Base-by-base conservation (phyloP, 2,113 vertebrate genomes). In the Spilogale gracilis region DNA sequence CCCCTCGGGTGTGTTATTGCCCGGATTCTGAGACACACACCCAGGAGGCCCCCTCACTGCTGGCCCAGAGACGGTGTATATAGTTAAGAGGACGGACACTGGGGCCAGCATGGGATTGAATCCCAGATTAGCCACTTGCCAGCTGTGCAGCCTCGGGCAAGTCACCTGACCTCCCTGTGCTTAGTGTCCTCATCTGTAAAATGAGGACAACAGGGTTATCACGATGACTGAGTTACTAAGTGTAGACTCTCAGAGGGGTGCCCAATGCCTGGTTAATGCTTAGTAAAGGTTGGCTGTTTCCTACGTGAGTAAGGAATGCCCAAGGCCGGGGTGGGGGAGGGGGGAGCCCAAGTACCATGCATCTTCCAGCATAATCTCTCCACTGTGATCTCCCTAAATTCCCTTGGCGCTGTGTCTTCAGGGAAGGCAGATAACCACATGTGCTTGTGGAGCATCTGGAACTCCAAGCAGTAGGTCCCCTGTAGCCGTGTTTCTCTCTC, bases 251-350 rank as follows among this genome's bases (percentile, higher is more conserved):
- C 50, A 32, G 79, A 11, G 74, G 80, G 32, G n/a, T 5, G 9
- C 18, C 38, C 7, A 13, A 27, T 25, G 3, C 38, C n/a, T 4
- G 6, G 65, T 67, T 21, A 38, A 16, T 73, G 58, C 32, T 65
- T 20, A 6, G 1, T 12, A 3, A 21, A 27, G 13, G 16, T 43
- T 20, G 11, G 52, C 76, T 52, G 2, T 17, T 67, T 67, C 17
- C 45, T 23, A 5, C 0, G 0, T 18, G 63, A 60, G 43, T 12
- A 4, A 3, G 27, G 54, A 63, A 2, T 43, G 38, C 60, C 67
- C 3, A 2, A 27, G 52, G 13, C 1, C 38, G 38, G 38, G 38
- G 38, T 38, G 38, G 38, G 38, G 38, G 38, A 0, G 7, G 23
- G 65, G 52, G 16, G 61, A 74, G 43, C 43, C 27, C 43, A 61